Evolutionary conservation across 2,113 vertebrate species (phyloP), one percentile per base, ranked within the genome.

Genomic region (Catharus bicknelli): DNA sequence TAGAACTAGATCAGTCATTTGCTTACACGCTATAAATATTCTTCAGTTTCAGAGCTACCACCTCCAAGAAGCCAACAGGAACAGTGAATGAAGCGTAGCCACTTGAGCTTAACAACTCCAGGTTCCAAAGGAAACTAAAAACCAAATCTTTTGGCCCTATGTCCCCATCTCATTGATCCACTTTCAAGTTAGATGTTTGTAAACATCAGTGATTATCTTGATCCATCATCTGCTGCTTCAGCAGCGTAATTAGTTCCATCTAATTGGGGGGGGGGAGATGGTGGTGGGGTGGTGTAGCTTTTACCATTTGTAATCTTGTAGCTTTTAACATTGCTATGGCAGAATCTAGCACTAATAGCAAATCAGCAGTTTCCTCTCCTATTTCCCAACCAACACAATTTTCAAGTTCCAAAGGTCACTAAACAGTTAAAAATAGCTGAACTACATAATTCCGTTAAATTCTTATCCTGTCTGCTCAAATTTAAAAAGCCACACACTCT

Each of bases 331-430:
- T 16, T 48, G 13, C n/a, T n/a, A 40, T 5, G 9, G 34, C 40
- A 77, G n/a, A 88, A 78, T 68, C 62, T 32, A 72, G 25, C 54
- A 73, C 51, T 30, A 53, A 76, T 1, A 66, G 42, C 30, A 83
- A 77, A 83, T 67, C 55, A 86, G 54, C 40, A 79, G 48, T 48
- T 72, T 72, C 25, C 43, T 66, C 47, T 76, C 66, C 45, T 58
- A 72, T 72, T 93, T 92, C 53, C 66, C 45, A 81, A 92, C 32
- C 38, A 90, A 90, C 34, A 21, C 64, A 76, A 66, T 77, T 59
- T 79, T 87, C 58, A 83, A 66, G 59, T 80, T 95, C 67, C 90
- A 95, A 86, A 92, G 84, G 81, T 85, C 81, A 94, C 26, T 64
- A 89, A 86, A 66, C 0, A 1, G 34, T 47, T 83, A 89, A 61